Conservation (phyloP, 2,113 vertebrate species). For the Mus pahari region DNA sequence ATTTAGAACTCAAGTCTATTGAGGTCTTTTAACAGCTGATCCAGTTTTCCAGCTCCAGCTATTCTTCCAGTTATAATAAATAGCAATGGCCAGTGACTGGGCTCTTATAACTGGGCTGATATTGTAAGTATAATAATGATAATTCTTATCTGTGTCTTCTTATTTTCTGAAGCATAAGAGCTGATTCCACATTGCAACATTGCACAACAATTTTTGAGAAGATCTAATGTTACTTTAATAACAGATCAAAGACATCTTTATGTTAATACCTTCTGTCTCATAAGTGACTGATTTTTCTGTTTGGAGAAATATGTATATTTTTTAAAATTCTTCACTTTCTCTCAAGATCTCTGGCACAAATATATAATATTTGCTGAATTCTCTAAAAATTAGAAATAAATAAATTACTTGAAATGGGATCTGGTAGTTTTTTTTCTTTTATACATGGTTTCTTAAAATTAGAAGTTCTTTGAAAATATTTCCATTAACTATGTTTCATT, state of each 20-base stretch:
- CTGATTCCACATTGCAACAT: neutral
- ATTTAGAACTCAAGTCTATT: no score
- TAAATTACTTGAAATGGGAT: neutral
- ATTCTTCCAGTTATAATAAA: neutral
- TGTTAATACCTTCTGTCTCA: neutral
- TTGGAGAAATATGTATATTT: neutral
- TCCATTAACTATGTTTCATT: neutral
- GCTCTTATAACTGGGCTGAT: neutral
- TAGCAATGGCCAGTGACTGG: neutral
- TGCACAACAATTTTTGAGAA: neutral
- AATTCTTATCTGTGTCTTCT: neutral
- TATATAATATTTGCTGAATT: constrained; percentile 11
- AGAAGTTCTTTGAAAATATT: neutral
- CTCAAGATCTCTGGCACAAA: neutral
- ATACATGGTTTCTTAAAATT: neutral
- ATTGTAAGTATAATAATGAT: neutral
- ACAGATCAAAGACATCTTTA: neutral
- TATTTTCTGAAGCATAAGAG: neutral
- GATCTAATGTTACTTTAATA: neutral
- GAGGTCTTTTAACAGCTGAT: neutral
- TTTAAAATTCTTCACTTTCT: neutral
- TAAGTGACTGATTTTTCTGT: neutral
- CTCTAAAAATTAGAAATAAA: neutral
- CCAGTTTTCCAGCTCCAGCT: neutral
- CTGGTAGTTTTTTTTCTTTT: neutral